A percentile compares a stretch with the other conserved stretches of the same genome.
phyloP scores from a whole-genome alignment of 2,113 vertebrate species.

The Morone chrysops region DNA sequence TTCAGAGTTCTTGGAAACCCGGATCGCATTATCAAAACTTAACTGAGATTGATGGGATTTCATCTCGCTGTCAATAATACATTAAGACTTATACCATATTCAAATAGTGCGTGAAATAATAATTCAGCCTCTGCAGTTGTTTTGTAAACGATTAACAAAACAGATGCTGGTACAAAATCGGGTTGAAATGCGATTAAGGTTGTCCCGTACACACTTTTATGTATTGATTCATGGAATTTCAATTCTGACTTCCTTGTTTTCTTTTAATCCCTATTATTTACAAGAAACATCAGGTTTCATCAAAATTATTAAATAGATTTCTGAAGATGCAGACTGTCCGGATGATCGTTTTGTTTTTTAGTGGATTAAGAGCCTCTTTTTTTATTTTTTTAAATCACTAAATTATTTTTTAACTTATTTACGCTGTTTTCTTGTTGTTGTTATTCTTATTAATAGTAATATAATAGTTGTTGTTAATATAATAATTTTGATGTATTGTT shows the following conservation, averaged over 20 bases:
- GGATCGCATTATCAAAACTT: conserved; percentile 77
- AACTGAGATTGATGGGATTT: conserved; percentile 77
- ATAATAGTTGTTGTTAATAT: conserved; percentile 17
- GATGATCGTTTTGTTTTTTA: conserved; percentile 60
- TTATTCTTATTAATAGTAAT: conserved; percentile 7
- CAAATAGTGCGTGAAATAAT: conserved; percentile 80
- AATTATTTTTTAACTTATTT: conserved; percentile 35
- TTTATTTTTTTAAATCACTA: conserved; percentile 49
- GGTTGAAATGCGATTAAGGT: conserved; percentile 88
- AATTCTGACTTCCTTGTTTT: conserved; percentile 88
- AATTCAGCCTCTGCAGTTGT: conserved; percentile 82
- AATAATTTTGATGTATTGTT: background rate
- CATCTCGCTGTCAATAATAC: conserved; percentile 79
- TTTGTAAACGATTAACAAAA: conserved; percentile 90
- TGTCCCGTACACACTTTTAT: conserved; percentile 89
- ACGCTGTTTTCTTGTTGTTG: conserved; percentile 1
- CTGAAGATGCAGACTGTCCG: conserved; percentile 52
- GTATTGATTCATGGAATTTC: conserved; percentile 94
- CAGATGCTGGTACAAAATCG: conserved; percentile 87
- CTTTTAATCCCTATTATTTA: conserved; percentile 91
- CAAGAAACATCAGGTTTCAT: conserved; percentile 81
- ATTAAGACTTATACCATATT: conserved; percentile 66
- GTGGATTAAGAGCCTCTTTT: conserved; percentile 55
- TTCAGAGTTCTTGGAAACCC: conserved; percentile 78
- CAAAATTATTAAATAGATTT: conserved; percentile 66